Percentiles rank a stretch among this genome's conserved stretches.
phyloP scores from a whole-genome alignment of 2,797 vertebrate species.

The Xenops minutus region DNA sequence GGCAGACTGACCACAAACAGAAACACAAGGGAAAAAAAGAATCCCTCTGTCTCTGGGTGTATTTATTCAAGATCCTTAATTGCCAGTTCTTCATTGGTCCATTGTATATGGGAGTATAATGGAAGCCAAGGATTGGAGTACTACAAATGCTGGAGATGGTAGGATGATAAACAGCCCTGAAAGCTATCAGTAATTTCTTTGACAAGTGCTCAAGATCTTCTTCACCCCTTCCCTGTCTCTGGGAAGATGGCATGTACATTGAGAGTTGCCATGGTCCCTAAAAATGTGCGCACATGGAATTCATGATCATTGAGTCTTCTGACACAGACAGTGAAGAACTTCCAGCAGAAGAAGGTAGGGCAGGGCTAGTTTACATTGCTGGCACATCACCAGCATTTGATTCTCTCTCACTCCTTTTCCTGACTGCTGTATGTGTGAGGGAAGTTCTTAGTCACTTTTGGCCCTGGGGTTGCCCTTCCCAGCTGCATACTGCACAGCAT shows the following conservation, averaged over 20 bases:
- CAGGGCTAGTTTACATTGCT: not conserved
- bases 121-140: not conserved
- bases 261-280: not conserved
- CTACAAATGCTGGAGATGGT: not conserved
- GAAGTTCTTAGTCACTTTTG: not conserved
- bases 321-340: not conserved
- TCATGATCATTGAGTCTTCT: not conserved
- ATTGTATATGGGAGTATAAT: not conserved
- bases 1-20: not conserved
- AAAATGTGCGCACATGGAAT: not conserved
- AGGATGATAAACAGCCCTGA: not conserved
- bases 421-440: not conserved
- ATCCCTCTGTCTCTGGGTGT: not conserved
- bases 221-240: not conserved
- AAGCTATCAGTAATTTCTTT: not conserved
- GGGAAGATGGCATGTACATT: not conserved
- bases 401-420: not conserved
- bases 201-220: not conserved
- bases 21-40: not conserved
- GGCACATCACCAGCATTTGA: accelerated
- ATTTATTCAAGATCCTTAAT: not conserved
- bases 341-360: not conserved
- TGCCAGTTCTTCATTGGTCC: not conserved
- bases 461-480: not conserved
- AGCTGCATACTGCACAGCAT: not conserved